Evolutionary conservation across 2,797 vertebrate genomes (phyloP).

Genomic region (Notamacropus eugenii): DNA sequence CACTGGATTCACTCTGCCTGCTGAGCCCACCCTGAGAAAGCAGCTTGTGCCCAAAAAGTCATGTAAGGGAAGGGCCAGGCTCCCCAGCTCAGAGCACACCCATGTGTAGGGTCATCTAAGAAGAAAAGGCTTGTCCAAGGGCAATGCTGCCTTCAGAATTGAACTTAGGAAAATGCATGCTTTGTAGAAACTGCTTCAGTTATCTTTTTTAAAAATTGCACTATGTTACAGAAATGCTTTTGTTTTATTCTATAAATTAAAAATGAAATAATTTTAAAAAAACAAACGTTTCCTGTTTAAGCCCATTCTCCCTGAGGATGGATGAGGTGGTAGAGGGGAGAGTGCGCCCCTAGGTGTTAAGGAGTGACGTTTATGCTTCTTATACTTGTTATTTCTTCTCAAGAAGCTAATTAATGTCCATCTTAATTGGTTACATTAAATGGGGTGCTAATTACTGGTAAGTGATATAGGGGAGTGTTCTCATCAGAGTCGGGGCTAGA

Average conservation of each 20-base stretch:
- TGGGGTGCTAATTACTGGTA: not conserved
- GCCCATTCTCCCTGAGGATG: not conserved
- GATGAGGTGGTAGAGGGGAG: not conserved
- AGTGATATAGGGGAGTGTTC: not conserved
- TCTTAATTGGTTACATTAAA: not conserved
- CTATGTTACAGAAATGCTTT: not conserved
- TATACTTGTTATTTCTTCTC: not conserved
- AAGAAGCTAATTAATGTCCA: not conserved
- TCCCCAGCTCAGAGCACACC: not conserved
- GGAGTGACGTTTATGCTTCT: not conserved
- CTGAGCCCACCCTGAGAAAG: not conserved
- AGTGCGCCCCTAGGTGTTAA: not conserved
- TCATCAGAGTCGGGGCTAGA: not conserved
- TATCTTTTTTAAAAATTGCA: not conserved
- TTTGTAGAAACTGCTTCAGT: not conserved
- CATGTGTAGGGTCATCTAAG: no score
- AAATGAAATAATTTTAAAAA: no score
- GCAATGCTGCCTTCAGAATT: not conserved
- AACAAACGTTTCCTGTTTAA: not conserved
- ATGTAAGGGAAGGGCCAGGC: not conserved
- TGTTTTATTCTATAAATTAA: not conserved
- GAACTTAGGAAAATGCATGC: not conserved
- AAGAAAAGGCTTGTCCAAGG: not conserved
- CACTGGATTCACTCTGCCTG: not conserved
- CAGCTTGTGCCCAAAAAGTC: not conserved